A percentile compares a stretch with the other conserved stretches of the same genome.
Conservation (phyloP, 2,888 invertebrate genomes). For the Eumacrocentrus americanus region DNA sequence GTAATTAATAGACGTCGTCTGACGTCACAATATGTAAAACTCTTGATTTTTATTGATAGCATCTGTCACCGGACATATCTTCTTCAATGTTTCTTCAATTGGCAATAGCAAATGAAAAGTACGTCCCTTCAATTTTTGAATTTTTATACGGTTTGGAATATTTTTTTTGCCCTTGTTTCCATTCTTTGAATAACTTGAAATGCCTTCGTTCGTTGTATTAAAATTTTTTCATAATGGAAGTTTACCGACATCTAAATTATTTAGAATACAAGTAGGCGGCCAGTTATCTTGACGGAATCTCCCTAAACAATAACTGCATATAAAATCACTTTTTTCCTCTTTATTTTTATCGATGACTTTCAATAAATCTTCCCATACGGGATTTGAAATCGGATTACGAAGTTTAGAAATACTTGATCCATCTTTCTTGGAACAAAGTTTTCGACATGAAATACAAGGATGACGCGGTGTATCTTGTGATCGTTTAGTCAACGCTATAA, state of each 20-base stretch:
- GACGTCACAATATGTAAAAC: constrained; percentile 46
- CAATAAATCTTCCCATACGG: constrained; percentile 29
- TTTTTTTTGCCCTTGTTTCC: constrained; percentile 47
- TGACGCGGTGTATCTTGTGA: constrained; percentile 32
- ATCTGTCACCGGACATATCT: constrained; percentile 41
- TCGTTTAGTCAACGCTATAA: constrained; percentile 31
- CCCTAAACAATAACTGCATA: constrained; percentile 34
- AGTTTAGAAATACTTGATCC: constrained; percentile 24
- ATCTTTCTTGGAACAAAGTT: constrained; percentile 34
- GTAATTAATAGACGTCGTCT: no score
- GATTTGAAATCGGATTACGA: constrained; percentile 24
- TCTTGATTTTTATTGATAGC: constrained; percentile 46
- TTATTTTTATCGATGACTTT: constrained; percentile 11
- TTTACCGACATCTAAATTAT: constrained; percentile 32
- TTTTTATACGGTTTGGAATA: constrained; percentile 38
- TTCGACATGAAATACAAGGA: constrained; percentile 38
- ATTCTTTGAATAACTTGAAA: constrained; percentile 48
- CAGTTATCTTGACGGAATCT: constrained; percentile 37
- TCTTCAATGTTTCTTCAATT: constrained; percentile 46
- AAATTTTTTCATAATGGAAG: constrained; percentile 42
- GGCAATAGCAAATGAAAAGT: constrained; percentile 48
- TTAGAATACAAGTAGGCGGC: constrained; percentile 44
- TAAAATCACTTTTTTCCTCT: constrained; percentile 14
- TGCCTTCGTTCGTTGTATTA: constrained; percentile 49
- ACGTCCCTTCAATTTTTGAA: constrained; percentile 33